Evolutionary conservation across 1,140 invertebrate genomes (phyloP), one percentile per base, ranked within the genome.

Genomic region (Liolophura sinensis): DNA sequence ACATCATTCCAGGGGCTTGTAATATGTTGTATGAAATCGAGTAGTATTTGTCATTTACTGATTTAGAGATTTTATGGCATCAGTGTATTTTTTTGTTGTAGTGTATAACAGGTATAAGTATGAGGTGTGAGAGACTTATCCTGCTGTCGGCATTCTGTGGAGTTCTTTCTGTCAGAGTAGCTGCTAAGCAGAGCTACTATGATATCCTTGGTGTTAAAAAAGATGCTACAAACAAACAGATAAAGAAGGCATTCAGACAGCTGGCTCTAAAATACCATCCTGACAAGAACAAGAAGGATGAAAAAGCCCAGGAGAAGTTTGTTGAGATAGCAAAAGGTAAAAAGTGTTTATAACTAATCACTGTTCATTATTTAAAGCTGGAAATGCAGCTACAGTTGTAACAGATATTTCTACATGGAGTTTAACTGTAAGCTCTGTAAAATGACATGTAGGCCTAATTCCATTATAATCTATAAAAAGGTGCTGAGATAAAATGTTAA

Each of bases 201-300:
- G 90, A 97, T 79, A 91, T 95, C 51, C 86, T 99, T 24, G 96
- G 95, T 24, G 90, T 99, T 3, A 86, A 93, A 0, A 91, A 91
- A 78, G 95, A 94, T 85, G 89, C 95, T 0, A 91, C 91, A 27
- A 84, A 87, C 25, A 95, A 96, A 85, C 96, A 99, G 75, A 96
- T 99, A 52, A 99, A 99, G 80, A 98, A 98, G 84, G 93, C 97
- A 9, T 99, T 84, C 58, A 68, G 80, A 64, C 85, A 86, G 86
- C 86, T 98, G 62, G 96, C 96, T 15, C 86, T 99, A 0, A 98
- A 99, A 86, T 99, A 97, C 83, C 98, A 99, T 83, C 96, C 96
- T 40, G 97, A 99, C 83, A 99, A 99, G 87, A 99, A 99, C 87
- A 96, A 95, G 50, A 49, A 77, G 31, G 76, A 80, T n/a, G 69